Evolutionary conservation across 2,888 invertebrate species (phyloP), one percentile per base, ranked within the genome.

Genomic region (Hirtodrosophila histrioides): DNA sequence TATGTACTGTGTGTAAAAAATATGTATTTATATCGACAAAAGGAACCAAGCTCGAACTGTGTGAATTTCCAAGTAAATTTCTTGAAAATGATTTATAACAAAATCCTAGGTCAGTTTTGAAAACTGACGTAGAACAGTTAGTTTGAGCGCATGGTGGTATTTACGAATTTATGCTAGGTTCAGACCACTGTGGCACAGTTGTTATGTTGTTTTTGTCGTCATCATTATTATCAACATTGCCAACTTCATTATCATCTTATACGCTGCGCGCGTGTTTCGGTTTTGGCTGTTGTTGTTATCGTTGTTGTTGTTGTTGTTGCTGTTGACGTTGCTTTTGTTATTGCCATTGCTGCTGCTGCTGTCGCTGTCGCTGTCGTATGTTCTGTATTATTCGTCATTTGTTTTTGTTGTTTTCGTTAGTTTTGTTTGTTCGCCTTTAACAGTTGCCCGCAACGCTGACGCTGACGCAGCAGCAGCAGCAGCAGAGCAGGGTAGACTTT

Each of bases 121-220:
- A 17, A 17, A 17, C 17, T 17, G 17, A 17, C 2, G 17, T 31
- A 31, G 9, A 8, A 41, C 11, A 6, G 33, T 41, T 24, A 29
- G 29, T 27, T 39, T 27, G 10, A 37, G 12, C 6, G 23, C 29
- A 27, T 44, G 10, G 12, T 44, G 44, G 7, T 23, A 40, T 36
- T 55, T 8, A 4, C 1, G 35, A 24, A 7, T 24, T 33, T 24
- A 4, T 6, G n/a, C n/a, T 9, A 40, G 9, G 39, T 44, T 43
- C 6, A 3, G 40, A n/a, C 71, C 86, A 86, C 69, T 79, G 84
- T 81, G 27, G 8, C 39, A 56, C 54, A 60, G 70, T 73, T 82
- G 73, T 83, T 86, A 73, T 82, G 76, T 86, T 86, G 86, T 80
- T 80, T 75, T 86, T 69, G 69, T 56, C 84, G 69, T 79, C 86